Conservation (phyloP, 2,113 vertebrate genomes). For the Myanophis thanlyinensis region DNA sequence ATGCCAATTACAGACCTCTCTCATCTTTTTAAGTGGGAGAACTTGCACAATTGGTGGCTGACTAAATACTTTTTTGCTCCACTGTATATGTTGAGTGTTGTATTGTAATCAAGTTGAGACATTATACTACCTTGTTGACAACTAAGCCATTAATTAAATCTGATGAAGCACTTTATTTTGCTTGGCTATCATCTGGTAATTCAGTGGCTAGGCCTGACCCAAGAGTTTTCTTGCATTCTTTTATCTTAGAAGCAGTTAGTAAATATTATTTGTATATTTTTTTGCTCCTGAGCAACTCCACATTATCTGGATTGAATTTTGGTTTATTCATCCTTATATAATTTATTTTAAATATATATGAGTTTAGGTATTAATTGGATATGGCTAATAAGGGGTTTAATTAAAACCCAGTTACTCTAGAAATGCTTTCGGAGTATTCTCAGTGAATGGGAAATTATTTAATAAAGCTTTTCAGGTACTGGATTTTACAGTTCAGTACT, state of each 20-base stretch:
- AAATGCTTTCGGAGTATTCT: neutral
- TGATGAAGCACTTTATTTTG: neutral
- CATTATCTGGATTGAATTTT: neutral
- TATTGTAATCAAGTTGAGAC: neutral
- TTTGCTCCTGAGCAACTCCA: neutral
- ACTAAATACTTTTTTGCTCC: no score
- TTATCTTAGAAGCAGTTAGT: neutral
- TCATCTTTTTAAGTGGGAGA: no score
- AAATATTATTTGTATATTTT: neutral
- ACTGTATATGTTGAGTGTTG: neutral
- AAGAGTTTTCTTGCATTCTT: neutral
- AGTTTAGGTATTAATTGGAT: neutral
- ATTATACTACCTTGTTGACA: neutral
- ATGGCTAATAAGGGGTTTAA: neutral
- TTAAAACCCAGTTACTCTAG: neutral
- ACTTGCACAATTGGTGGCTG: no score
- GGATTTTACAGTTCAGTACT: neutral
- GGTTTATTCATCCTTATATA: neutral
- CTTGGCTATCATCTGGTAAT: neutral
- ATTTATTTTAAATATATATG: neutral
- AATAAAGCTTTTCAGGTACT: neutral
- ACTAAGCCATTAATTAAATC: neutral
- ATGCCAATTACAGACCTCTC: no score
- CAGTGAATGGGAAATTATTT: neutral
- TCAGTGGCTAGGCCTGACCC: neutral